phyloP scores from a whole-genome alignment of 1,140 invertebrate species.

The Caenorhabditis brenneri region DNA sequence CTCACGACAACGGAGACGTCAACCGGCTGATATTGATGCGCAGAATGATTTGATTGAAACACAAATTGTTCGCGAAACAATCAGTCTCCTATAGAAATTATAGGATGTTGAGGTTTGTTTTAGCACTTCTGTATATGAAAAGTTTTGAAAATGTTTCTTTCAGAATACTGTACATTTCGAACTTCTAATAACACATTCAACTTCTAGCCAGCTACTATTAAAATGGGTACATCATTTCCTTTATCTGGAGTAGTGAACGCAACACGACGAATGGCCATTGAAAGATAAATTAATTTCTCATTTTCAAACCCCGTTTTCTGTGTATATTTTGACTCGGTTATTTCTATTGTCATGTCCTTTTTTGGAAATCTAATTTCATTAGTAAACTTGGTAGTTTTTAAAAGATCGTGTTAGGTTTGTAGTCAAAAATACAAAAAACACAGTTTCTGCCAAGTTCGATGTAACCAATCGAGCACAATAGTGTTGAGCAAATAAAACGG shows the following conservation, averaged over 20 bases:
- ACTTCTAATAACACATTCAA: background rate
- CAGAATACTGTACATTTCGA: conserved; percentile 8
- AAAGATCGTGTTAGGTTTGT: background rate
- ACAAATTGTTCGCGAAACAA: conserved; percentile 4
- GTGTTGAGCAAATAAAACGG: background rate
- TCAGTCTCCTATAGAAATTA: background rate
- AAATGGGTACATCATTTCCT: background rate
- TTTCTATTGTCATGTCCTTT: background rate
- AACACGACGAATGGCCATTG: background rate
- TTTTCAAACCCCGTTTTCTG: background rate
- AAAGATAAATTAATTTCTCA: background rate
- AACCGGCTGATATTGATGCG: background rate
- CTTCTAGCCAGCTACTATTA: conserved; percentile 23
- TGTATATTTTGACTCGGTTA: conserved; percentile 28
- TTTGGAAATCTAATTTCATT: background rate
- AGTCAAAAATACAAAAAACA: conserved; percentile 20
- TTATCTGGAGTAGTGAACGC: too few species aligned
- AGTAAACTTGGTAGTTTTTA: background rate
- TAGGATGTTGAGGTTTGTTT: too few species aligned
- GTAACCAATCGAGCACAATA: background rate
- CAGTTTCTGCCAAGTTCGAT: background rate
- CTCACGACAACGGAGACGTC: background rate
- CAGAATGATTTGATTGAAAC: conserved; percentile 1
- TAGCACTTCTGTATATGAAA: too few species aligned
- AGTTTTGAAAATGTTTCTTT: background rate